Evolutionary conservation across 2,113 vertebrate species (phyloP), one percentile per base, ranked within the genome.

Genomic region (Acinonyx jubatus): DNA sequence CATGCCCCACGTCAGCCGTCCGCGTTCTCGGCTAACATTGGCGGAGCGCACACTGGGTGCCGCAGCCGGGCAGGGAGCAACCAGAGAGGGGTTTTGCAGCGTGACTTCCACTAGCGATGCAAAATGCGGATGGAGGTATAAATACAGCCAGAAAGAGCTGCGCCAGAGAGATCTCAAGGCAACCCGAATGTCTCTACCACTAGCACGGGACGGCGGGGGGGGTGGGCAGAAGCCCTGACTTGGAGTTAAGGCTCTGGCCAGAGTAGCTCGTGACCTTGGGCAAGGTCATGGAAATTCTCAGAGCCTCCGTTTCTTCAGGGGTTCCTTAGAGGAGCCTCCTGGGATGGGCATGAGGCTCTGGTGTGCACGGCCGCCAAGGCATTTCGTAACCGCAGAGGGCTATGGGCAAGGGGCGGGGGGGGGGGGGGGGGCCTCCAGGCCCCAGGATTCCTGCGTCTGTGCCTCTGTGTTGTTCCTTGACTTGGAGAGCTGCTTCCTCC

Each of bases 31-130:
- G 31, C 68, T 79, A 13, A 27, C 57, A 7, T 45, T 29, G 21
- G 0, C 0, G 0, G 38, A 50, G 29, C 48, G 4, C 29, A 0
- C 2, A 16, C 36, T 21, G 0, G 0, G 0, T 0, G 36, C 36
- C 9, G 0, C 55, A 11, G 18, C 23, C 89, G 33, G n/a, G 33
- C 55, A 31, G 78, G 92, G 82, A 74, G 82, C 66, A 41, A 45
- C 52, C 78, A 74, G 76, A 81, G n/a, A 33, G 5, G 50, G 50
- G 27, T 61, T 74, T 27, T 55, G 61, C 31, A 5, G 38, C 4
- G 14, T 74, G 82, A 57, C 71, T 90, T 63, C 65, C 79, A 18
- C 31, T 25, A 1, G 16, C 7, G 5, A 12, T 27, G 63, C 82
- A 89, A 27, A 68, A 85, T 16, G 23, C 6, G 4, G 25, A 13